Conservation (phyloP, 2,888 invertebrate species). For the Pammene aurita region DNA sequence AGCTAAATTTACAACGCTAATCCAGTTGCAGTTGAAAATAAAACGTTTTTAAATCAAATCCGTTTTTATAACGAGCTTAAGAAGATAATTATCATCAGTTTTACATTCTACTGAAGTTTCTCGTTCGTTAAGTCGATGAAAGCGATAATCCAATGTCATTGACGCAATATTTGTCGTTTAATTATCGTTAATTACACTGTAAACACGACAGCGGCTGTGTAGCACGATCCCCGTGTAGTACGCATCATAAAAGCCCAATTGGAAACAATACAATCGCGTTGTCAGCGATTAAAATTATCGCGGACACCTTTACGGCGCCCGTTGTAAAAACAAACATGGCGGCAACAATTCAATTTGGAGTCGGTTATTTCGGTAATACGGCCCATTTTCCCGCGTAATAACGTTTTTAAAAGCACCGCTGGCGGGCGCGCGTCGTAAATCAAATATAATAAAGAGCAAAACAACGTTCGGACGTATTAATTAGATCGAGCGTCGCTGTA, state of each 20-base stretch:
- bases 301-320: constrained; percentile 61
- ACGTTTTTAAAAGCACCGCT: constrained; percentile 68
- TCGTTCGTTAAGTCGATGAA: background rate
- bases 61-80: too few species aligned
- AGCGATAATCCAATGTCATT: constrained; percentile 29
- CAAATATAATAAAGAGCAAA: constrained; percentile 74
- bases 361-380: constrained; percentile 69
- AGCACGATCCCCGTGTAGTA: constrained; percentile 34
- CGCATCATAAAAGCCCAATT: constrained; percentile 49
- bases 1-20: too few species aligned
- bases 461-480: constrained; percentile 70
- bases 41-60: too few species aligned
- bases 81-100: too few species aligned
- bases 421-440: constrained; percentile 64
- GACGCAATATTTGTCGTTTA: constrained; percentile 34
- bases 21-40: too few species aligned
- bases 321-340: constrained; percentile 68
- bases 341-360: constrained; percentile 68
- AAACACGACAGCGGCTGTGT: constrained; percentile 24
- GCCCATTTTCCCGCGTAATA: constrained; percentile 63
- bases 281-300: constrained; percentile 60
- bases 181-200: constrained; percentile 35
- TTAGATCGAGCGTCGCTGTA: constrained; percentile 56
- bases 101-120: background rate
- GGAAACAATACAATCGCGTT: constrained; percentile 56